Evolutionary conservation across 2,888 invertebrate species (phyloP).

Genomic region (Mythimna ferrago): DNA sequence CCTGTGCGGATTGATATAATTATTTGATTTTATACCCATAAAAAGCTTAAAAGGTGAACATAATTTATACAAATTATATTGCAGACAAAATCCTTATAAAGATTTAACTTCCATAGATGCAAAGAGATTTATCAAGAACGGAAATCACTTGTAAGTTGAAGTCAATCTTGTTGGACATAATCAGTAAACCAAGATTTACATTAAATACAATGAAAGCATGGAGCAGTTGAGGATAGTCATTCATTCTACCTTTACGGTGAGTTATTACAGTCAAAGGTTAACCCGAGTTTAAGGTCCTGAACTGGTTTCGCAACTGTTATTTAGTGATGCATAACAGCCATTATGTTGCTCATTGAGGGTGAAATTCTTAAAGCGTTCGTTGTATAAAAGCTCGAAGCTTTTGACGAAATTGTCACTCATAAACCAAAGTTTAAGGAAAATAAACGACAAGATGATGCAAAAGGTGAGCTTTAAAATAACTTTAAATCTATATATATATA

Average conservation of each 20-base stretch:
- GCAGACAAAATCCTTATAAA: slow-evolving; percentile 25
- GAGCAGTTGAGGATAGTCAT: slow-evolving; percentile 55
- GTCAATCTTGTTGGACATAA: slow-evolving; percentile 13
- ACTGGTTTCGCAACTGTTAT: slow-evolving; percentile 71
- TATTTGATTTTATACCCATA: slow-evolving; percentile 7
- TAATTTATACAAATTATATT: slow-evolving; percentile 38
- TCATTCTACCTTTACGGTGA: slow-evolving; percentile 52
- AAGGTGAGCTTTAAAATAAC: slow-evolving; percentile 65
- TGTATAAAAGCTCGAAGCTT: slow-evolving; percentile 74
- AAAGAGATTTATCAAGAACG: slow-evolving; percentile 9
- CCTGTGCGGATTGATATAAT: neutral
- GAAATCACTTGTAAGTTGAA: neutral
- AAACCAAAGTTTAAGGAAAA: slow-evolving; percentile 59
- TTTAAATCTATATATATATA: too few relatives aligned
- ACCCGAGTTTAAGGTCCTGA: slow-evolving; percentile 74
- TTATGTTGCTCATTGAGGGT: slow-evolving; percentile 66
- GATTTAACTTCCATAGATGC: slow-evolving; percentile 20
- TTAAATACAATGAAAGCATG: slow-evolving; percentile 56
- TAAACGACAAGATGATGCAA: slow-evolving; percentile 66
- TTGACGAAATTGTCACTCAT: slow-evolving; percentile 71
- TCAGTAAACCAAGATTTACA: slow-evolving; percentile 21
- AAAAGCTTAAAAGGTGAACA: slow-evolving; percentile 13
- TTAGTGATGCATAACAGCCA: slow-evolving; percentile 59
- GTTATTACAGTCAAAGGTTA: slow-evolving; percentile 70
- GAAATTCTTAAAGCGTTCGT: slow-evolving; percentile 66